These are phyloP conservation scores for Andricus grossulariae DNA, from an alignment of 1,140 invertebrate genomes.

Conservation along the genomic window DNA sequence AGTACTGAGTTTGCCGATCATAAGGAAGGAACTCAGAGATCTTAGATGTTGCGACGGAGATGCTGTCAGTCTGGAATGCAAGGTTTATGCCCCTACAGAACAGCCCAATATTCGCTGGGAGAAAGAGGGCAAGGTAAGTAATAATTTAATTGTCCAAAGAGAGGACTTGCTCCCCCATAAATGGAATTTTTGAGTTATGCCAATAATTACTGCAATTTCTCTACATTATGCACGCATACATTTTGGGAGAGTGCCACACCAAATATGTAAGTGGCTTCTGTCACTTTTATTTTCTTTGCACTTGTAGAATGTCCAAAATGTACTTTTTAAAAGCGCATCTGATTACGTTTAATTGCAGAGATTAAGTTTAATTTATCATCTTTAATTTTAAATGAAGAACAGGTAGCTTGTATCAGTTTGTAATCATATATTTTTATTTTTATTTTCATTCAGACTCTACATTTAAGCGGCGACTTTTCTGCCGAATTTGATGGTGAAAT, in stretches of 20 bases:
- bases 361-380: too few species aligned
- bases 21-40: slow-evolving; percentile 83
- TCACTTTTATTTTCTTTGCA: too few species aligned
- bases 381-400: not conserved
- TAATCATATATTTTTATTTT: too few species aligned
- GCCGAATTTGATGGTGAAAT: slow-evolving; percentile 81
- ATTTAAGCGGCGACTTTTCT: slow-evolving; percentile 82
- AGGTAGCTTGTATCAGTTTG: too few species aligned
- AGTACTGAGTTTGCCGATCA: slow-evolving; percentile 84
- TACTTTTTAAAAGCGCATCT: too few species aligned
- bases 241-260: too few species aligned
- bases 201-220: not conserved
- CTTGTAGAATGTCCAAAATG: too few species aligned
- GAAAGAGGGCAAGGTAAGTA: slow-evolving; percentile 84
- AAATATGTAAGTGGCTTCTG: too few species aligned
- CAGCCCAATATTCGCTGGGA: slow-evolving; percentile 85
- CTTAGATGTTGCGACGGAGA: slow-evolving; percentile 89
- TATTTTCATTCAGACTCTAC: slow-evolving; percentile 77
- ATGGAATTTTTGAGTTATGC: slow-evolving; percentile 6
- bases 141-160: not conserved
- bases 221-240: too few species aligned
- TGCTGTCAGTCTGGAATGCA: slow-evolving; percentile 85
- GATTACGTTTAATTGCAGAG: too few species aligned
- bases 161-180: slow-evolving; percentile 1
- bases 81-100: slow-evolving; percentile 81